Base-by-base conservation (phyloP, 2,888 invertebrate genomes). In the Cheilosia vulpina region DNA sequence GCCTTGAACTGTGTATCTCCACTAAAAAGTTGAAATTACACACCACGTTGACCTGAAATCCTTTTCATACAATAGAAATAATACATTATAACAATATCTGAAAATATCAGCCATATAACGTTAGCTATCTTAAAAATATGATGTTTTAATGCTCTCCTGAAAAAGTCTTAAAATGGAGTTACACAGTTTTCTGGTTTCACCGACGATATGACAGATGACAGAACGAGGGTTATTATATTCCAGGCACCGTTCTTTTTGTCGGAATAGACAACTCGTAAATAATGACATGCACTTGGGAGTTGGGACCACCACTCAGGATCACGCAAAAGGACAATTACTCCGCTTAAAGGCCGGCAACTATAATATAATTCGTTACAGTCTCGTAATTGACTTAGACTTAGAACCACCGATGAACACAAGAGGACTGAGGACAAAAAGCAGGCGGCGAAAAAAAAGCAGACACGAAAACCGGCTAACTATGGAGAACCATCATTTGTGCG, bases 211-310 rank as follows among this genome's bases (percentile, higher is more conserved):
- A 52, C 17, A 52, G 24, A 53, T 45, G 21, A 15, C 13, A 62
- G 38, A 72, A 62, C 66, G 73, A 45, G 45, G 17, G 77, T 66
- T 78, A 73, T 68, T 65, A 57, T 19, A 21, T 66, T 13, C n/a
- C 13, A 50, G n/a, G 21, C n/a, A 5, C 17, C 17, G n/a, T 50
- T 27, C 24, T 53, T 6, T 65, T 13, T 41, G 38, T 68, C 4
- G 1, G 17, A 19, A 19, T 5, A 15, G 19, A 13, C 13, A 19
- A 19, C 7, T 65, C 24, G 41, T 13, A 53, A 31, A 66, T 31
- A 68, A 55, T 41, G 24, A 21, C 52, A 38, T 34, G 7, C 53
- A 66, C 50, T 66, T 65, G 50, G 21, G n/a, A 55, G 38, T 66
- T 65, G 50, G 31, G 9, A 21, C n/a, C 17, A 38, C 13, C 38